phyloP scores from a whole-genome alignment of 23 tunicate genomes.

The Corella eumyota region DNA sequence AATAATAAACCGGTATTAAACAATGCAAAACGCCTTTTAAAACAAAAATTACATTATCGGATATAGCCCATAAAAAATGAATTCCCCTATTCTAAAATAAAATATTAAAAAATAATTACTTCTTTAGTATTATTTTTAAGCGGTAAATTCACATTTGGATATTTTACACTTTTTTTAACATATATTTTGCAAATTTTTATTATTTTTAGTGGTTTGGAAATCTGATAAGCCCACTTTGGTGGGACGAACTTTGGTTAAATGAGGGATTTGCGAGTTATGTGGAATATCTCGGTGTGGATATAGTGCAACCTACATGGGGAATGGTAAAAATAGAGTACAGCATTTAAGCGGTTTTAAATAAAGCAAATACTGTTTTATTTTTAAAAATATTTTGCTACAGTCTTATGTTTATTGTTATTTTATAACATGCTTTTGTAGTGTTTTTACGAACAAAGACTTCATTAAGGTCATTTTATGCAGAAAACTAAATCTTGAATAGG shows the following conservation, averaged over 20 bases:
- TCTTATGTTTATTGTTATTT: background rate
- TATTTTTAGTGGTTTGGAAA: conserved; percentile 81
- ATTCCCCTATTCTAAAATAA: no score
- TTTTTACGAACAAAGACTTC: no score
- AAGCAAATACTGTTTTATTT: background rate
- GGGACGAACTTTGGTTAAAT: conserved; percentile 89
- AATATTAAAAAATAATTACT: no score
- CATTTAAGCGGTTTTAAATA: background rate
- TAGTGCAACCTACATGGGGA: conserved; percentile 57
- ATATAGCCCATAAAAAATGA: no score
- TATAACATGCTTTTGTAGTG: background rate
- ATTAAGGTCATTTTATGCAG: no score
- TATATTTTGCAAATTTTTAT: no score
- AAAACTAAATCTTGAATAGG: no score
- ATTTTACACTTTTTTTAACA: no score
- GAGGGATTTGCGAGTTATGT: conserved; percentile 84
- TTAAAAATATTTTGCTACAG: background rate
- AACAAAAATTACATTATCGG: no score
- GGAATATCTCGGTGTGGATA: conserved; percentile 50
- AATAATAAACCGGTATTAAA: background rate
- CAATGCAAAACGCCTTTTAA: background rate
- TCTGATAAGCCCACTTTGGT: conserved; percentile 72
- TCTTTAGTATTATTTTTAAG: no score
- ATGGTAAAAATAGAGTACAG: conserved; percentile 48
- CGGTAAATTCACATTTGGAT: no score